These are phyloP conservation scores for Protonemura montana DNA, from an alignment of 2,888 invertebrate genomes.

Conservation along the genomic window DNA sequence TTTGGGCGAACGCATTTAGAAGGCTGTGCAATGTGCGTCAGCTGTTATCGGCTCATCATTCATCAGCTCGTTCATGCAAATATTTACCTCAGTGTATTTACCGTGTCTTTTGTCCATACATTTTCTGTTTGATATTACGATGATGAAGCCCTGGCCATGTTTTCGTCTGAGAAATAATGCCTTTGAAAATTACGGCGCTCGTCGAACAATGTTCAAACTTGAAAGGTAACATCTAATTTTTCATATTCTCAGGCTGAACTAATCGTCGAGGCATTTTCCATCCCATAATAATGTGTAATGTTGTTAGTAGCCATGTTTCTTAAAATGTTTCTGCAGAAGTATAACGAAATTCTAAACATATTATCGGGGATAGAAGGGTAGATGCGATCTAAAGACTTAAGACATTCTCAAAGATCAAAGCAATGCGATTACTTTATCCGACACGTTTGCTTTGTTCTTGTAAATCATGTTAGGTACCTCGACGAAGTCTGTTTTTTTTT, in stretches of 20 bases:
- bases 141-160: too few species aligned
- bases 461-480: neutral
- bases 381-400: neutral
- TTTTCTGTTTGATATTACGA: too few species aligned
- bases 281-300: neutral
- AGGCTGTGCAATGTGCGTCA: too few species aligned
- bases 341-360: conserved; percentile 24
- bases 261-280: neutral
- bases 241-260: neutral
- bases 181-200: too few species aligned
- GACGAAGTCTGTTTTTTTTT: too few species aligned
- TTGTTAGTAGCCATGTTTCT: neutral
- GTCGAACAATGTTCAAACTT: too few species aligned
- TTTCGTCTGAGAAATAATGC: too few species aligned
- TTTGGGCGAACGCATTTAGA: too few species aligned
- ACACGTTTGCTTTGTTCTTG: neutral
- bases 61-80: too few species aligned
- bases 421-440: neutral
- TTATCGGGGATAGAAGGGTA: neutral
- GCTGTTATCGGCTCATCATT: too few species aligned
- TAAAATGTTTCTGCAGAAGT: neutral
- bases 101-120: too few species aligned
- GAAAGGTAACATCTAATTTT: neutral
- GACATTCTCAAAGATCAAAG: conserved; percentile 1
- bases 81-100: too few species aligned